Base-by-base conservation (phyloP, 2,888 invertebrate genomes). In the Nebria salina region DNA sequence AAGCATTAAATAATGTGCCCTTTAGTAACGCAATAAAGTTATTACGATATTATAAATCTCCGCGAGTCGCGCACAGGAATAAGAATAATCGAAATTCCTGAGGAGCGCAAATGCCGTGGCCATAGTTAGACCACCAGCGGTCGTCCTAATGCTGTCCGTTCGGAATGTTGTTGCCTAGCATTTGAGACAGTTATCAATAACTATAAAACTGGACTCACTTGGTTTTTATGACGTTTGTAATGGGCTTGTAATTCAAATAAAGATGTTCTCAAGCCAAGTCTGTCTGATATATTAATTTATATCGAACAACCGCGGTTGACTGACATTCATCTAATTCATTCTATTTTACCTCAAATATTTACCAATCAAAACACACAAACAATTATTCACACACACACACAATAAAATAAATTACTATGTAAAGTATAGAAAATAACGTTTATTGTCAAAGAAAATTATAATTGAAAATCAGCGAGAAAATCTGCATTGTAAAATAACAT, bases 11-110 rank as follows among this genome's bases (percentile, higher is more conserved):
- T 75, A 80, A 75, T 80, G 75, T 70, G 41, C 72, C 80, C 80
- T 80, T 80, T 75, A 75, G 70, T 43, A 72, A 80, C 68, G 80
- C 75, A 80, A 80, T 80, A 80, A 80, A 80, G 65, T 43, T 75
- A 80, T 80, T 70, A 80, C 65, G 75, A 80, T 75, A 80, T 80
- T 80, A 80, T 80, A 80, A 80, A 80, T 80, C 70, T 80, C 54
- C 75, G 64, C 68, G 54, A 54, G 54, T 3, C 54, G 54, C 54
- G 4, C 54, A 54, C 15, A 70, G 70, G 80, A 80, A 80, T 80
- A 75, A 80, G 80, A 80, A 75, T 54, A 34, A 66, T 80, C 75
- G 75, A 64, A 80, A 80, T 80, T 80, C 80, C 74, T 74, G 41
- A 66, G 66, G 41, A 66, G 41, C 66, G 75, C 66, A 42, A 74